Percentiles rank a stretch among this genome's conserved stretches.
Conservation (phyloP, 2,797 vertebrate species). For the Thripadectes ignobilis region DNA sequence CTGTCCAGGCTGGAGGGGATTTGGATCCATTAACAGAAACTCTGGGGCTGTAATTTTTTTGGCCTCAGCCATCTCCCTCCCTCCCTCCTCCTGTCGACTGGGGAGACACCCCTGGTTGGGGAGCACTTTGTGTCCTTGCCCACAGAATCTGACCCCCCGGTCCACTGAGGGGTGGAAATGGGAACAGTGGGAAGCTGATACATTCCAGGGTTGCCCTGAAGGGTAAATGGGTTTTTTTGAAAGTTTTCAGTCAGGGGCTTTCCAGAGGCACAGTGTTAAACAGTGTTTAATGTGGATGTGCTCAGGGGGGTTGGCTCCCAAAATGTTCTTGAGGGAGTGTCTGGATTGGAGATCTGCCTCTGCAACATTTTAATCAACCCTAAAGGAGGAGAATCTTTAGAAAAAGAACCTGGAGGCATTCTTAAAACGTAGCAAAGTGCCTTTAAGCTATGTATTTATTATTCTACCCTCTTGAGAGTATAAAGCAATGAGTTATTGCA, state of each 20-base stretch:
- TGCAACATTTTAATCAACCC: neutral
- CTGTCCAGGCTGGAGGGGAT: neutral
- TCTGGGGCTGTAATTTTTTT: neutral
- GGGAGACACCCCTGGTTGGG: accelerated
- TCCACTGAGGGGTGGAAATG: neutral
- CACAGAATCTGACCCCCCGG: accelerated
- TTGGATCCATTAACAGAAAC: neutral
- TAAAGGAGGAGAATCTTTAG: conserved; percentile 18
- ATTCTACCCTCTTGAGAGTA: neutral
- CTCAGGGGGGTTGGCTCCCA: neutral
- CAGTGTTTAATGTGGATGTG: neutral
- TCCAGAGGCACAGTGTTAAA: neutral
- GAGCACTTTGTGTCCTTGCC: neutral
- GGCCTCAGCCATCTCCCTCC: accelerated
- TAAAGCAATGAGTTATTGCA: neutral
- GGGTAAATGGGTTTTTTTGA: neutral
- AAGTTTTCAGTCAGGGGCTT: neutral
- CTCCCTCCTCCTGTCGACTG: accelerated
- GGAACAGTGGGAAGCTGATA: neutral
- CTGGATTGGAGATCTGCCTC: neutral
- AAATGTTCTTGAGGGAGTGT: neutral
- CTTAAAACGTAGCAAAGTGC: neutral
- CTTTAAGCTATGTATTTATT: neutral
- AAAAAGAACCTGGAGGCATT: neutral
- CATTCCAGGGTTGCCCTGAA: neutral